Conservation (phyloP, 2,888 invertebrate genomes). For the Clivina fossor region DNA sequence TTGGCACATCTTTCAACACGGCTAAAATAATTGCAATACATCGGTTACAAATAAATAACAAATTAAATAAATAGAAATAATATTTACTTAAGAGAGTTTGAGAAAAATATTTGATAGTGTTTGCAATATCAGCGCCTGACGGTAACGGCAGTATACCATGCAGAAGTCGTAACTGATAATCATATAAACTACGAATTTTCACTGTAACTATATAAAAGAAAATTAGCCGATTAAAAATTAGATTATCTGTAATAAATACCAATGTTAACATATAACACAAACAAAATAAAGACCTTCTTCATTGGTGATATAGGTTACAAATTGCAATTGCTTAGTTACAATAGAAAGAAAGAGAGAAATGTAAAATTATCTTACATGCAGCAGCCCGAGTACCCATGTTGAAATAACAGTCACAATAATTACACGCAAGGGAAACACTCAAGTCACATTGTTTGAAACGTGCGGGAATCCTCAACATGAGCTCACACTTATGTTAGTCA, state of each 20-base stretch:
- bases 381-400: constrained; percentile 93
- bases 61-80: constrained; percentile 2
- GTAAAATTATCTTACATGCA: constrained; percentile 73
- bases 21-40: constrained; percentile 59
- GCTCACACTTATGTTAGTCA: constrained; percentile 44
- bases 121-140: constrained; percentile 93
- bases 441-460: constrained; percentile 57
- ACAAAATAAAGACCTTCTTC: not conserved
- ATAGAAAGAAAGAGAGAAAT: constrained; percentile 37
- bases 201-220: constrained; percentile 77
- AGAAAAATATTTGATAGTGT: constrained; percentile 97
- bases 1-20: constrained; percentile 94
- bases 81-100: constrained; percentile 91
- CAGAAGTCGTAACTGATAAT: constrained; percentile 89
- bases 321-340: constrained; percentile 17
- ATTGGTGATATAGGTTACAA: not conserved
- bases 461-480: constrained; percentile 57
- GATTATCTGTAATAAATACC: not conserved
- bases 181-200: constrained; percentile 95
- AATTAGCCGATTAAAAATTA: constrained; percentile 36
- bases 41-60: too few relatives aligned
- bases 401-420: constrained; percentile 58
- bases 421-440: constrained; percentile 57
- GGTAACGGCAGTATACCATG: constrained; percentile 91
- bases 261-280: too few relatives aligned